Percentiles rank a stretch among this genome's conserved stretches.
These are phyloP conservation scores for Capitulum mitella DNA, from an alignment of 2,888 invertebrate species.

Conservation along the genomic window DNA sequence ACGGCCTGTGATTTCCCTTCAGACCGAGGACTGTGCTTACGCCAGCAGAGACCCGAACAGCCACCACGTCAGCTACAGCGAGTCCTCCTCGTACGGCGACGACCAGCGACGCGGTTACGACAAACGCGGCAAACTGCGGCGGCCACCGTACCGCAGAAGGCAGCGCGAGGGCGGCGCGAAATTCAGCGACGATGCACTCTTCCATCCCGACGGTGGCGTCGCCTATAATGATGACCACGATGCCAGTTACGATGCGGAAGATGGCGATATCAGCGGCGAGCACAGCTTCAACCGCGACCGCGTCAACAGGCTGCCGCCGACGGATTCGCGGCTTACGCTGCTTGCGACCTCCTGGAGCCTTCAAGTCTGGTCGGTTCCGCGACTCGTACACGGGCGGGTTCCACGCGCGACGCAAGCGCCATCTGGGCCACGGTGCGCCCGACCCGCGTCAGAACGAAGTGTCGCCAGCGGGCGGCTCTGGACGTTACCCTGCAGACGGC, in stretches of 20 bases:
- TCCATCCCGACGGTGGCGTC: not conserved
- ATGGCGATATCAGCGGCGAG: not conserved
- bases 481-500: too few relatives aligned
- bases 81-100: not conserved
- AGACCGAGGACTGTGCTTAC: conserved; percentile 18
- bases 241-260: not conserved
- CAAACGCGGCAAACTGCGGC: not conserved
- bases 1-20: not conserved
- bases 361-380: not conserved
- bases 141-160: not conserved
- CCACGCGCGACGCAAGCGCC: not conserved
- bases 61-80: conserved; percentile 19
- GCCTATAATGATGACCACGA: not conserved
- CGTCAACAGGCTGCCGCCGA: not conserved
- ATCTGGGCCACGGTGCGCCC: not conserved
- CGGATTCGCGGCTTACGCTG: not conserved
- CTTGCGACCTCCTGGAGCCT: not conserved
- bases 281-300: too few relatives aligned
- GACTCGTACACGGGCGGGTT: not conserved
- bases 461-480: not conserved
- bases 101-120: not conserved
- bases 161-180: not conserved
- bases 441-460: not conserved
- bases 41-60: not conserved
- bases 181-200: not conserved